phyloP scores from a whole-genome alignment of 2,888 invertebrate species.

The Habroteleia sp. region DNA sequence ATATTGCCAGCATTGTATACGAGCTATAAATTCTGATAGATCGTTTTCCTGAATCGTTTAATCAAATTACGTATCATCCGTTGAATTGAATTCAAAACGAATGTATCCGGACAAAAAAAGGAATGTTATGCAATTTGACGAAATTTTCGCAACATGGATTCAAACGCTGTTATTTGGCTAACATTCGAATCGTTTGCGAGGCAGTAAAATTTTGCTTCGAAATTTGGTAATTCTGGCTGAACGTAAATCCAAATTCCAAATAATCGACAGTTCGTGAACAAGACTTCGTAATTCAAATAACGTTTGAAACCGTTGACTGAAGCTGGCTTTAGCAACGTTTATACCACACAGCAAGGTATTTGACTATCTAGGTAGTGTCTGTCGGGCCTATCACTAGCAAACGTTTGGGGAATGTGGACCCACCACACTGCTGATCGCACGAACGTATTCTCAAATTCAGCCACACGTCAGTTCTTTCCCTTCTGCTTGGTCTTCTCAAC shows the following conservation, averaged over 20 bases:
- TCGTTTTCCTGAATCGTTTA: slow-evolving; percentile 16
- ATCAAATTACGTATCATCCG: slow-evolving; percentile 1
- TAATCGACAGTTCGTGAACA: slow-evolving; percentile 68
- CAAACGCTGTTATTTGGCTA: slow-evolving; percentile 40
- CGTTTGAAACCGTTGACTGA: slow-evolving; percentile 67
- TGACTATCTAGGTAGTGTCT: slow-evolving; percentile 45
- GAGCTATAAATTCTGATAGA: neutral
- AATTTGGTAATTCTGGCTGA: slow-evolving; percentile 50
- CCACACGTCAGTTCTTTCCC: slow-evolving; percentile 8
- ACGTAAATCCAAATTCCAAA: slow-evolving; percentile 63
- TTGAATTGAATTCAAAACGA: slow-evolving; percentile 4
- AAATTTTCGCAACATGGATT: slow-evolving; percentile 29
- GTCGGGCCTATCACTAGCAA: slow-evolving; percentile 61
- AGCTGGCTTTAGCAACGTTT: slow-evolving; percentile 68
- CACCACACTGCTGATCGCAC: slow-evolving; percentile 7
- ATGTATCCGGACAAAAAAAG: slow-evolving; percentile 1
- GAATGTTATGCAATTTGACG: slow-evolving; percentile 9
- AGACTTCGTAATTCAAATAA: slow-evolving; percentile 74
- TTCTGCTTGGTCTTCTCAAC: too few species aligned
- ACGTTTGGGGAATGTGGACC: slow-evolving; percentile 66
- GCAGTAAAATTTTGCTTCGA: slow-evolving; percentile 43
- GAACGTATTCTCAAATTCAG: slow-evolving; percentile 57
- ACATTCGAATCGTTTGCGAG: slow-evolving; percentile 48
- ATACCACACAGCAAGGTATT: slow-evolving; percentile 60
- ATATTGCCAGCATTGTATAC: too few species aligned